Percentiles rank a stretch among this genome's conserved stretches.
Conservation (phyloP, 1,140 invertebrate species). For the Linepithema humile region DNA sequence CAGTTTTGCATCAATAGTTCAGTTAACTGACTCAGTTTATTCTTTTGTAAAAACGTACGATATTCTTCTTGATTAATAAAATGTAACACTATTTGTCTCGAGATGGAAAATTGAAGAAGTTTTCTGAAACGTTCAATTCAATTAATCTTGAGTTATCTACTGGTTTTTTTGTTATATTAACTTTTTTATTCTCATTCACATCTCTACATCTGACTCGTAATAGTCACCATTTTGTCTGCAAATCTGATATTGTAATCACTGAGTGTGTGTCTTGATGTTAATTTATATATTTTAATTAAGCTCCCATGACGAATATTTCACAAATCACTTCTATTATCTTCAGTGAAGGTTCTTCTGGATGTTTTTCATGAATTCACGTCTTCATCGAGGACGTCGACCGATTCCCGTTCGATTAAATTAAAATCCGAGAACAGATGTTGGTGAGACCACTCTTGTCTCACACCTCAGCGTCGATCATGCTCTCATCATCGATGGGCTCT, state of each 20-base stretch:
- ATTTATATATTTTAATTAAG: neutral
- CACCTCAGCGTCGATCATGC: neutral
- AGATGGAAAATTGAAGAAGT: neutral
- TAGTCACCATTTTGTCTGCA: neutral
- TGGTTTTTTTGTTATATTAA: neutral
- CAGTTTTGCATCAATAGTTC: no score
- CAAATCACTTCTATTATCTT: constrained; percentile 16
- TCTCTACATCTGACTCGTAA: neutral
- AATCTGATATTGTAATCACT: neutral
- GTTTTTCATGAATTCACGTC: neutral
- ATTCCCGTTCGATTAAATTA: constrained; percentile 20
- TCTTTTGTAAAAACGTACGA: neutral
- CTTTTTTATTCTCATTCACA: neutral
- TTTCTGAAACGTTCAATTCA: neutral
- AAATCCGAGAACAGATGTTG: neutral
- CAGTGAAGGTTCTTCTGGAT: neutral
- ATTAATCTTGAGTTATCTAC: neutral
- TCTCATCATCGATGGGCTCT: no score
- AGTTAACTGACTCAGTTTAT: neutral
- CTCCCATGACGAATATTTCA: neutral
- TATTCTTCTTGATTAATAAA: neutral
- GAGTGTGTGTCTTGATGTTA: neutral
- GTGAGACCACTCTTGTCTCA: neutral
- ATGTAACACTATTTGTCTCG: neutral
- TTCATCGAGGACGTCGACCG: neutral